Evolutionary conservation across 1,140 invertebrate genomes (phyloP).

Genomic region (Zophobas atratus): DNA sequence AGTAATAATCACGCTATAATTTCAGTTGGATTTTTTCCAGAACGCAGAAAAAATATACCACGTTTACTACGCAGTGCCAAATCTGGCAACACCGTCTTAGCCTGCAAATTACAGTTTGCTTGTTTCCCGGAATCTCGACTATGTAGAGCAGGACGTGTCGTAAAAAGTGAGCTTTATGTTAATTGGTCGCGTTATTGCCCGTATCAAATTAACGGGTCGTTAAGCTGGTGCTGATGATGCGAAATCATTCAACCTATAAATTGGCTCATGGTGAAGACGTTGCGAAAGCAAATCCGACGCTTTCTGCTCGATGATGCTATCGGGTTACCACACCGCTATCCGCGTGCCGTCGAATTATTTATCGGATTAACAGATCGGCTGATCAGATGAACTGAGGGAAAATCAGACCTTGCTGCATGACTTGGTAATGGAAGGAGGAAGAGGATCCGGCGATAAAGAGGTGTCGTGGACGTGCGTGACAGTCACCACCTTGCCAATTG

Average conservation of each 20-base stretch:
- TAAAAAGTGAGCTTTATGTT: constrained; percentile 17
- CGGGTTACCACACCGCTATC: constrained; percentile 4
- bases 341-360: constrained; percentile 11
- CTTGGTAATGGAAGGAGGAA: neutral
- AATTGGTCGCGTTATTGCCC: constrained; percentile 12
- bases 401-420: neutral
- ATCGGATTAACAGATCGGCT: constrained; percentile 2
- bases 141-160: neutral
- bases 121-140: constrained; percentile 14
- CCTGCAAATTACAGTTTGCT: neutral
- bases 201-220: constrained; percentile 24
- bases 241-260: constrained; percentile 31
- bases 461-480: constrained; percentile 21
- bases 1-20: no score
- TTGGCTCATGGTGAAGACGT: constrained; percentile 34
- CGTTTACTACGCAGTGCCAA: no score
- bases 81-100: no score
- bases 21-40: no score
- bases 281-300: constrained; percentile 14
- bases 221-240: neutral
- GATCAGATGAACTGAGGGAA: neutral
- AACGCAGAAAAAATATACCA: no score
- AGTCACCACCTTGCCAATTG: constrained; percentile 26
- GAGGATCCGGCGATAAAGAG: constrained; percentile 19
- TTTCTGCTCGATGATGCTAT: neutral